phyloP scores from a whole-genome alignment of 2,888 invertebrate genomes.

The Chironomus riparius region DNA sequence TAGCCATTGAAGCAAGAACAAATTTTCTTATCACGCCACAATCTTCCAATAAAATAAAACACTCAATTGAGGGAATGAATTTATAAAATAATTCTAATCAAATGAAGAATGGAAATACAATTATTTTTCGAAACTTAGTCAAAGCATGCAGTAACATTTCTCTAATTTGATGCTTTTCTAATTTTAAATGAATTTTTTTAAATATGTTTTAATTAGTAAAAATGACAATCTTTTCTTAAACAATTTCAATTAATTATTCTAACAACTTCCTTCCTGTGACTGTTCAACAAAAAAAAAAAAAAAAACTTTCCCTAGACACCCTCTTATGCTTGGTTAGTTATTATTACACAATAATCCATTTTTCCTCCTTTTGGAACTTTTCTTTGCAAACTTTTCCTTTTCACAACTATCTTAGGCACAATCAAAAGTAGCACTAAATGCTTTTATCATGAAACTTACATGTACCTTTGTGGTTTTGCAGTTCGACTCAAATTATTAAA shows the following conservation, averaged over 20 bases:
- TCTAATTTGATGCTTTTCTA: too few relatives aligned
- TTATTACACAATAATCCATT: conserved; percentile 25
- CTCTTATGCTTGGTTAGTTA: background rate
- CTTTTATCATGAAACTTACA: background rate
- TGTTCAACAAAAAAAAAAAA: background rate
- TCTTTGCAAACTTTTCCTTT: background rate
- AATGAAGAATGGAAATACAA: background rate
- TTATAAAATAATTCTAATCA: background rate
- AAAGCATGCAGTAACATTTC: too few relatives aligned
- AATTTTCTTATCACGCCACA: background rate
- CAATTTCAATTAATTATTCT: too few relatives aligned
- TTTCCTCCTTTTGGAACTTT: background rate
- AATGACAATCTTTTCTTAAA: too few relatives aligned
- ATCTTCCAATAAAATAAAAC: background rate
- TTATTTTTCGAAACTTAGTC: too few relatives aligned
- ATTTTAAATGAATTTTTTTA: too few relatives aligned
- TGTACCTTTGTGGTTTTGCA: background rate
- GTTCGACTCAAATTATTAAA: background rate
- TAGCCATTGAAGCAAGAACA: background rate
- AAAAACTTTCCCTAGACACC: background rate
- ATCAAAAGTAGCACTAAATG: conserved; percentile 16
- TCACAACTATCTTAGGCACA: conserved; percentile 12
- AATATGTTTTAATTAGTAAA: too few relatives aligned
- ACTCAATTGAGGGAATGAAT: background rate
- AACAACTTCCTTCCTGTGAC: background rate